Evolutionary conservation across 2,888 invertebrate genomes (phyloP), one percentile per base, ranked within the genome.

Genomic region (Ormyrus thymus): DNA sequence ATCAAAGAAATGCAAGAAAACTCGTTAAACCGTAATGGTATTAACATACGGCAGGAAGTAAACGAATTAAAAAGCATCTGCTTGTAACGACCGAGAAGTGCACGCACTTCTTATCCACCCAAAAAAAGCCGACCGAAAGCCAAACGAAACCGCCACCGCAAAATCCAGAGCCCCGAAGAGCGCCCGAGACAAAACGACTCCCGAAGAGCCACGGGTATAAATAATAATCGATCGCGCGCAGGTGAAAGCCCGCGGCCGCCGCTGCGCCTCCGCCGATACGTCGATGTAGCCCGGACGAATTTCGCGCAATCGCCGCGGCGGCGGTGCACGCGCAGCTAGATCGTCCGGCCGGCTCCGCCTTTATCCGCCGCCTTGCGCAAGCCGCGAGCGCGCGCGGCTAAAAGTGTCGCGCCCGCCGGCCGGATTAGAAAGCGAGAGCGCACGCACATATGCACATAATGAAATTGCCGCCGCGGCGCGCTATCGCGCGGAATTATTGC

Each of bases 371-470:
- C 29, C 29, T 71, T 71, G 61, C 71, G 51, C 61, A 71, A 71
- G 4, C 29, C 29, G 2, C 29, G 29, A 29, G 29, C 2, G 51
- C 45, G 43, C 43, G 7, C 66, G 29, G 66, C 43, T 29, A 29
- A 61, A 51, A 29, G 59, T 58, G 70, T 62, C 72, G 46, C 11
- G 5, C 9, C 4, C 51, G 6, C 8, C 43, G 53, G 10, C 45
- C 43, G 46, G 29, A 72, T 72, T 72, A 72, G 72, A 72, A 72
- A 72, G 72, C 62, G 62, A 58, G 8, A 29, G 43, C 58, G 55
- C 7, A 29, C 62, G 4, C 29, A 0, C 4, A 29, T 29, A 29
- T 29, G 29, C 29, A 29, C 29, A 29, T 29, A 29, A 29, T 29
- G 29, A 29, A 29, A 29, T 29, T 29, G 29, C 29, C 29, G 29